A percentile compares a stretch with the other conserved stretches of the same genome.
Conservation (phyloP, 2,888 invertebrate genomes). For the Aplocera efformata region DNA sequence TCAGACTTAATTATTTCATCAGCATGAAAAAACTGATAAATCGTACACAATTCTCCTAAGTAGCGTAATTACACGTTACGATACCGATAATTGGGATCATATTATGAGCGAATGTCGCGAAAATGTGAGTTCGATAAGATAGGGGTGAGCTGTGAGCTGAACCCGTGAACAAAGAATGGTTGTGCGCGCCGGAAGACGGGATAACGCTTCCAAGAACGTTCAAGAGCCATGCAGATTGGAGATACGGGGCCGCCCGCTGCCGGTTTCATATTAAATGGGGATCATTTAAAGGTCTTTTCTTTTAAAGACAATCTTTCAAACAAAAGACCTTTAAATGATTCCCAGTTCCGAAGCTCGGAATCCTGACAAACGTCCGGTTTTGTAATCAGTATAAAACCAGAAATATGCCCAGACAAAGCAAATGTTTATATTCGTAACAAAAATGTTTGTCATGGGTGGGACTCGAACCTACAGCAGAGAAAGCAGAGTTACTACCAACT, state of each 20-base stretch:
- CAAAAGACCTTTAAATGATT: constrained; percentile 6
- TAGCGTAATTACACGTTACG: constrained; percentile 51
- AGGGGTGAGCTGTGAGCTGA: constrained; percentile 40
- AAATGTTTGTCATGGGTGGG: too few species aligned
- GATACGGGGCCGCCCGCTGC: constrained; percentile 3
- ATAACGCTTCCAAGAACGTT: constrained; percentile 31
- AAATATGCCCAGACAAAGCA: too few species aligned
- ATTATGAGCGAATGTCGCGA: constrained; percentile 66
- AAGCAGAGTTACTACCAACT: too few species aligned
- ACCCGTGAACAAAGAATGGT: constrained; percentile 55
- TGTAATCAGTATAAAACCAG: too few species aligned
- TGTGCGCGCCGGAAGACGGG: constrained; percentile 53
- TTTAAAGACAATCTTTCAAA: constrained; percentile 6
- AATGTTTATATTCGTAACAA: too few species aligned
- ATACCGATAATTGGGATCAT: constrained; percentile 63
- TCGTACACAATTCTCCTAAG: constrained; percentile 45
- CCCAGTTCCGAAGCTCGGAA: constrained; percentile 1
- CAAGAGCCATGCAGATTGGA: constrained; percentile 23
- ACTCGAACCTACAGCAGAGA: too few species aligned
- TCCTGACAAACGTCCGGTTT: too few species aligned
- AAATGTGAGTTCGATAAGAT: constrained; percentile 75
- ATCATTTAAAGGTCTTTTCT: not conserved
- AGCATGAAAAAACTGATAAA: constrained; percentile 32
- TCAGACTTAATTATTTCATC: too few species aligned
- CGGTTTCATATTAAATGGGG: constrained; percentile 3